Conservation (phyloP, 1,140 invertebrate genomes). For the Scaptomyza hsui region DNA sequence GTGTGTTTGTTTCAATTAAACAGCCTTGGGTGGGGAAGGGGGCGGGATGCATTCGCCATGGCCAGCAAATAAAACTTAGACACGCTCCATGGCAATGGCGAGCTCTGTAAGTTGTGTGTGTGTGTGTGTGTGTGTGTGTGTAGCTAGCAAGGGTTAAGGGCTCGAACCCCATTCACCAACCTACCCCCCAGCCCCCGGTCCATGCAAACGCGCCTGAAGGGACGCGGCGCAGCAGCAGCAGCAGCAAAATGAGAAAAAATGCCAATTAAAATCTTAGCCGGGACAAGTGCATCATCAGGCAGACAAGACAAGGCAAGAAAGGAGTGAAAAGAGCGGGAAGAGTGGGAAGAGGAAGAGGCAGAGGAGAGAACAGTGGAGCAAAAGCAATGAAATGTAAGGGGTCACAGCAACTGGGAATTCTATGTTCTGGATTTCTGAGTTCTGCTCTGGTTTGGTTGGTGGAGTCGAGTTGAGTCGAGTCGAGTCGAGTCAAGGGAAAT, state of each 20-base stretch:
- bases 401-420: conserved; percentile 10
- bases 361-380: not conserved
- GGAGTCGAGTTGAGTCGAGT: conserved; percentile 18
- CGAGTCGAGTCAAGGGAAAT: conserved; percentile 61
- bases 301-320: conserved; percentile 20
- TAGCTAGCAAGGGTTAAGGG: conserved; percentile 31
- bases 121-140: not conserved
- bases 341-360: not conserved
- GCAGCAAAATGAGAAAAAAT: conserved; percentile 55
- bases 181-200: not conserved
- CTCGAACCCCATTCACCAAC: not conserved
- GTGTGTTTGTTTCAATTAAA: conserved; percentile 71
- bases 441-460: conserved; percentile 9
- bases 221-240: conserved; percentile 9
- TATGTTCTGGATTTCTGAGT: not conserved
- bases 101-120: not conserved
- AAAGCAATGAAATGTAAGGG: conserved; percentile 17
- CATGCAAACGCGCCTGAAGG: not conserved
- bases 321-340: conserved; percentile 1
- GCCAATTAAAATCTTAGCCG: conserved; percentile 80
- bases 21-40: not conserved
- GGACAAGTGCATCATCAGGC: conserved; percentile 67
- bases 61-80: conserved; percentile 81
- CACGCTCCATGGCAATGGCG: conserved; percentile 45
- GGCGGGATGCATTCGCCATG: conserved; percentile 58